Base-by-base conservation (phyloP, 2,888 invertebrate species). In the Ophioninae sp. region DNA sequence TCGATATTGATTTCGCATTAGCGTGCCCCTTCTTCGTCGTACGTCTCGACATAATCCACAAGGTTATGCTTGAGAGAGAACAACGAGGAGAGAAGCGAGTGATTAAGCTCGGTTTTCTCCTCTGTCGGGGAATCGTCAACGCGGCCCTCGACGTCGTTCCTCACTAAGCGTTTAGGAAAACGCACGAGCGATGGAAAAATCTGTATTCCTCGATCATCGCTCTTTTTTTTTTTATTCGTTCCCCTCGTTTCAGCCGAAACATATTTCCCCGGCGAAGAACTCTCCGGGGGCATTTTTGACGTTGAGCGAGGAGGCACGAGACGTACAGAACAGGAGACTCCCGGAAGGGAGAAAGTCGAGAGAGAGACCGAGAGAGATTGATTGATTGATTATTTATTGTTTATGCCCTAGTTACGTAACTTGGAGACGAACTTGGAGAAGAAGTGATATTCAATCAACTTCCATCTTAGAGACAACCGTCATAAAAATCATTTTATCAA, bases 1-100 rank as follows among this genome's bases (percentile, higher is more conserved):
- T 91, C 90, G 88, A 88, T 91, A 91, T 91, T 88, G 91, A 91
- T 91, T 91, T 91, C 86, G 87, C 90, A 90, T 91, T 91, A 91
- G 88, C 17, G 6, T 17, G 51, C 81, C 85, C 61, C 61, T 64
- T 71, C 51, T 56, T 63, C 80, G 82, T 71, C 74, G 17, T 51
- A 17, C 3, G 13, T 17, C 51, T 17, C 51, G 85, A 84, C 81
- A 87, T 82, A 73, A 65, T 84, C 88, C 87, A 30, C 30, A 41
- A 59, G 61, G 20, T 61, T 73, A 37, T 67, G 22, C 20, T 88
- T 88, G 88, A 90, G 89, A 88, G 87, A 86, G 88, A 86, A 86
- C 87, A 87, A 88, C 83, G 44, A 30, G 37, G 59, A 64, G 69
- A 44, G 67, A 30, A 59, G 39, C 23, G 22, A 67, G 51, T 41